phyloP scores from a whole-genome alignment of 1,140 invertebrate genomes.

The Heliconius hermathena region DNA sequence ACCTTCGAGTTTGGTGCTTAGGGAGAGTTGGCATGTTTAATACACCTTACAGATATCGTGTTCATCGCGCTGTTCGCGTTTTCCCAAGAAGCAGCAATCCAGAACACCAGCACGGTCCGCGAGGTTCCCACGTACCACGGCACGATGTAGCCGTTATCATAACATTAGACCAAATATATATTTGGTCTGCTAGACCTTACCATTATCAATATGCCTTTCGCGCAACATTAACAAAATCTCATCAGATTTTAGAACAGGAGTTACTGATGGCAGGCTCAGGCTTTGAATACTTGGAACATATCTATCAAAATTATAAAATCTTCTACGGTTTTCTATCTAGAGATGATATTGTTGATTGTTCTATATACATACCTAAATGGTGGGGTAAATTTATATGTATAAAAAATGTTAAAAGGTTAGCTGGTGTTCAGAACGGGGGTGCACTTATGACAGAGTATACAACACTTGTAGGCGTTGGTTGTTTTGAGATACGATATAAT shows the following conservation, averaged over 20 bases:
- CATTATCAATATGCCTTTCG: conserved; percentile 46
- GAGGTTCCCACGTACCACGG: conserved; percentile 46
- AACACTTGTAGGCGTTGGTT: conserved; percentile 48
- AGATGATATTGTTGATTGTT: conserved; percentile 53
- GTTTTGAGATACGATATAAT: conserved; percentile 65
- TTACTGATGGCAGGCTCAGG: conserved; percentile 49
- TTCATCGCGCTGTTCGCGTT: conserved; percentile 52
- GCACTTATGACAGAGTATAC: conserved; percentile 31
- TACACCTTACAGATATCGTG: conserved; percentile 60
- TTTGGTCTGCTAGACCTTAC: conserved; percentile 29
- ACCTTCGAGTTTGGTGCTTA: conserved; percentile 56
- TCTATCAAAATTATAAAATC: conserved; percentile 61
- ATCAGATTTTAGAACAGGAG: conserved; percentile 11
- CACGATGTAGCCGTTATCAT: conserved; percentile 57
- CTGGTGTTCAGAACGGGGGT: conserved; percentile 52
- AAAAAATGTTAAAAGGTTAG: conserved; percentile 34
- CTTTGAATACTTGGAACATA: conserved; percentile 49
- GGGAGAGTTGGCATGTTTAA: conserved; percentile 45
- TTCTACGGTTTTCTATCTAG: conserved; percentile 23
- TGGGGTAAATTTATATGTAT: conserved; percentile 71
- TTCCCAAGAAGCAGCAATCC: conserved; percentile 56
- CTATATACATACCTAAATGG: conserved; percentile 59
- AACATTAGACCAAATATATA: conserved; percentile 57
- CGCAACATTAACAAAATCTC: conserved; percentile 29
- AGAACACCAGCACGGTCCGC: conserved; percentile 57